Evolutionary conservation across 2,797 vertebrate species (phyloP), one percentile per base, ranked within the genome.

Genomic region (Vultur gryphus): DNA sequence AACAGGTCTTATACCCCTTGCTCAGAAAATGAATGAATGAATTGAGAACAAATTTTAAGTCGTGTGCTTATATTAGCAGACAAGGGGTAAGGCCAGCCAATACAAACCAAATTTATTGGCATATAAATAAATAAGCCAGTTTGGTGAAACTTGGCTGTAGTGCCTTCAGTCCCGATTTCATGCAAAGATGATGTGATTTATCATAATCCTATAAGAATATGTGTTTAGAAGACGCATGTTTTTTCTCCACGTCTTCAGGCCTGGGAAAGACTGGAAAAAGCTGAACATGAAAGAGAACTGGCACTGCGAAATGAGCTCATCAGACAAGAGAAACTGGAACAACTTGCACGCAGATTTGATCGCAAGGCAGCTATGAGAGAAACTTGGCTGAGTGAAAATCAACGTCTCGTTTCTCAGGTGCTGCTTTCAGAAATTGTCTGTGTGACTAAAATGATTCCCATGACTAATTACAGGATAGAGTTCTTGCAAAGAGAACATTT

Each of bases 221-320:
- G 44, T 93, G 48, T 82, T 95, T 84, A 89, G 79, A 80, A 92
- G 84, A 64, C 0, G 2, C 25, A 1, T 94, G 55, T 84, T 92
- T 94, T 95, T 61, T 41, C n/a, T 93, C 61, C 70, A 13, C 11
- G 4, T 67, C 91, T 49, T 18, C 92, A 99, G 99, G 99, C 99
- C 88, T 99, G 99, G 99, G 99, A 99, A 98, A 98, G 99, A 93
- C 98, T 99, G 98, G 99, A 99, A 98, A 99, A 99, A 98, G 99
- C 99, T 2, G 99, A 99, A 98, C 99, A 99, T 7, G 99, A 99
- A 97, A 96, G 99, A 90, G 99, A 99, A 98, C 98, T 99, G 98
- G 99, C 99, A 51, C 98, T 99, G 97, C 98, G 99, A 95, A 99
- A 98, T 5, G 99, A 99, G 98, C 99, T 99, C 95, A 99, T 99